phyloP scores from a whole-genome alignment of 2,888 invertebrate species.

The Aleiodes leptofemur region DNA sequence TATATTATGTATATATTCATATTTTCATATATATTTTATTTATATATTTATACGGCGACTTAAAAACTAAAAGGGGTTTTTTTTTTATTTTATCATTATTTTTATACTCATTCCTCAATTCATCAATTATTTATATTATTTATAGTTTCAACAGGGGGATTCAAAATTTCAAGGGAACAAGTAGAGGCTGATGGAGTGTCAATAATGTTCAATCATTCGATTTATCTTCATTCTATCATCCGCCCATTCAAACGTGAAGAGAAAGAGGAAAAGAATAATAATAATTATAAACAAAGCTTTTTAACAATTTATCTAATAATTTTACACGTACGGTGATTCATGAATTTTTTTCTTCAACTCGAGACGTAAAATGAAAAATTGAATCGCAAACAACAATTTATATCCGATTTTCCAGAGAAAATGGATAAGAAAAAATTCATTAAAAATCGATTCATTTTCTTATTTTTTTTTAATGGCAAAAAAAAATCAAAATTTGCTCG shows the following conservation, averaged over 20 bases:
- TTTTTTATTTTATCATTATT: slow-evolving; percentile 47
- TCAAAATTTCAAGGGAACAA: slow-evolving; percentile 8
- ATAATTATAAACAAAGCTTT: too few relatives aligned
- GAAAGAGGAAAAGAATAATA: too few relatives aligned
- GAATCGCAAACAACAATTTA: slow-evolving; percentile 13
- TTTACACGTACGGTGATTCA: too few relatives aligned
- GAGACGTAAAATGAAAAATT: slow-evolving; percentile 10
- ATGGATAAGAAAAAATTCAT: slow-evolving; percentile 9
- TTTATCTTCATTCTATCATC: background rate
- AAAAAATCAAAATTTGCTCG: background rate
- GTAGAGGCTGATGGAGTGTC: background rate
- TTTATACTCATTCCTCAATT: slow-evolving; percentile 25
- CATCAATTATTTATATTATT: slow-evolving; percentile 61
- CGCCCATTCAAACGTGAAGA: background rate
- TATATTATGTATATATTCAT: slow-evolving; percentile 64
- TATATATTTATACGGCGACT: slow-evolving; percentile 67
- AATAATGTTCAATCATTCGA: slow-evolving; percentile 18
- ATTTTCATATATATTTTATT: slow-evolving; percentile 61
- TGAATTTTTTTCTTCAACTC: background rate
- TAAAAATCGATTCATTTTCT: slow-evolving; percentile 2
- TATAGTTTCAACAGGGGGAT: slow-evolving; percentile 46
- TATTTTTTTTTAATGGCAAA: background rate
- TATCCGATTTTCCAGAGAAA: background rate
- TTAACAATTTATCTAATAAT: too few relatives aligned
- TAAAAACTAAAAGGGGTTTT: slow-evolving; percentile 61